A percentile compares a stretch with the other conserved stretches of the same genome.
Evolutionary conservation across 2,113 vertebrate species (phyloP).

Genomic region (Gorilla gorilla): DNA sequence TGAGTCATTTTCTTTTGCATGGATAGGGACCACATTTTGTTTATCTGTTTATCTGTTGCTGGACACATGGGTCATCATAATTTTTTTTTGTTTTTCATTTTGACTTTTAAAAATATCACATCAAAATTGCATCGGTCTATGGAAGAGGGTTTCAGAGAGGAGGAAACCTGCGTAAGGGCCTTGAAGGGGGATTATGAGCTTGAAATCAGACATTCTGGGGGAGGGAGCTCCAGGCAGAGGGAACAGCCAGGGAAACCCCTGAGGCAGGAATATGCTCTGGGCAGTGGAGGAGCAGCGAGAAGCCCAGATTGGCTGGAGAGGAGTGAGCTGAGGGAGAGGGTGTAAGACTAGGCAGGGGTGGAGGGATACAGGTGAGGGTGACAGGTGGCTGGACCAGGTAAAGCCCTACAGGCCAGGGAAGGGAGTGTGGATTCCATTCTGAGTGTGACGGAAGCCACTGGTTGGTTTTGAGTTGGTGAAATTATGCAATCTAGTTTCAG

Average conservation of each 20-base stretch:
- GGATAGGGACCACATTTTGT: fast-evolving
- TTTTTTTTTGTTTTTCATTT: neutral
- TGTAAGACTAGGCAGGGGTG: neutral
- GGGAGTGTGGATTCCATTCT: neutral
- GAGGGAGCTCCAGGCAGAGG: neutral
- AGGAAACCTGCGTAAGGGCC: neutral
- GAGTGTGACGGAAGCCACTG: neutral
- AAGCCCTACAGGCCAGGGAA: neutral
- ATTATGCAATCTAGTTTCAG: neutral
- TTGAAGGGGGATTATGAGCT: neutral
- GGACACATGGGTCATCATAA: neutral
- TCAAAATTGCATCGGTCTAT: neutral
- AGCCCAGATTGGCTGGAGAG: fast-evolving
- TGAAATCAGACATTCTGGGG: fast-evolving
- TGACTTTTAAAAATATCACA: neutral
- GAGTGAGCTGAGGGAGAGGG: fast-evolving
- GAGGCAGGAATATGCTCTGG: neutral
- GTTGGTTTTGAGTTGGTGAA: neutral
- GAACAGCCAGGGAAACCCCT: fast-evolving
- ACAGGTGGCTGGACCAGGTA: fast-evolving
- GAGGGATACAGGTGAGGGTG: neutral
- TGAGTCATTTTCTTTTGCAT: neutral
- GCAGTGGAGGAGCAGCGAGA: neutral
- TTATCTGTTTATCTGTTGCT: neutral
- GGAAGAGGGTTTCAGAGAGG: neutral